Base-by-base conservation (phyloP, 2,888 invertebrate genomes). In the Acrobasis repandana region DNA sequence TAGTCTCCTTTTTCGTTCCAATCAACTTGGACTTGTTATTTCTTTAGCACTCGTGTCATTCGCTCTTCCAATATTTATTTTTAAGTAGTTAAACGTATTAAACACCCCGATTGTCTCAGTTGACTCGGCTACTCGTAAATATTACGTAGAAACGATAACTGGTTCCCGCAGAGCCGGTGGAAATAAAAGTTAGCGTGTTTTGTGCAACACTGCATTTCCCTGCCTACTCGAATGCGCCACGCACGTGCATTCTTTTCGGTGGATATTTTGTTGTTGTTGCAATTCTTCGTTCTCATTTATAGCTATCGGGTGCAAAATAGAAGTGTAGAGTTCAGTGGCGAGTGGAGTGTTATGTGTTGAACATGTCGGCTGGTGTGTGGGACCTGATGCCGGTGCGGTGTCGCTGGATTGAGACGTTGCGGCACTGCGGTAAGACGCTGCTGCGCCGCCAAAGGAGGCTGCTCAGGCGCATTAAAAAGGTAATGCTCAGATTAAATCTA, bases 391-490 rank as follows among this genome's bases (percentile, higher is more conserved):
- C 89, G 69, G 83, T 84, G 60, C 77, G 88, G 73, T 82, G 86
- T 72, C 82, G 87, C 34, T 90, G 90, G 90, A 87, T 93, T 56
- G 90, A 91, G 74, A 88, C 92, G 51, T 74, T 92, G 72, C 77
- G 90, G 58, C 83, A 89, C 65, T 93, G 92, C 73, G 92, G 92
- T 49, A 92, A 92, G 71, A 90, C 92, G 16, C 79, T 93, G 63
- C 79, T 93, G 75, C 81, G 90, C 14, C 82, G 92, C 47, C 92
- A 92, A 69, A 79, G 92, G 49, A 77, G 89, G 16, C 71, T 93
- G n/a, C 81, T 93, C 51, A 82, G 89, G 66, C 80, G 89, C 56
- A 75, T 93, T 48, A 90, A 90, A 71, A 93, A 93, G 92, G 93
- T 93, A 90, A 70, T 56, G 28, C 51, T 28, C 8, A 28, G 28